Evolutionary conservation across 2,797 vertebrate species (phyloP).

Genomic region (Columba guinea): DNA sequence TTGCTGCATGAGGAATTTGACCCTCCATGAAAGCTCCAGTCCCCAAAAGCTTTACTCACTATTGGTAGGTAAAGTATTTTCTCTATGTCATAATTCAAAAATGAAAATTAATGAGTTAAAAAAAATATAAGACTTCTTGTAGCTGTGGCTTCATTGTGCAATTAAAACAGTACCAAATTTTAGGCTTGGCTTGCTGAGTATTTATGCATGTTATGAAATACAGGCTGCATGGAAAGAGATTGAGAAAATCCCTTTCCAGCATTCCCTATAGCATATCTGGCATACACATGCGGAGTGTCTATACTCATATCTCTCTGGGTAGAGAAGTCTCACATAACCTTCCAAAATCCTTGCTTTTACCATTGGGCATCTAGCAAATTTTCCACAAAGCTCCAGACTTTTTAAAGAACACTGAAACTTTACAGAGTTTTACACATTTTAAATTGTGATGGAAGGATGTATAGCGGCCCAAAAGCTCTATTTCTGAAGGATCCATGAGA

Average conservation of each 20-base stretch:
- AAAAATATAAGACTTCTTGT: not conserved
- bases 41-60: not conserved
- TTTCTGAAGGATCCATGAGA: not conserved
- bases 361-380: not conserved
- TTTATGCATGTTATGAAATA: not conserved
- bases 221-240: not conserved
- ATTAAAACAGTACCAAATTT: not conserved
- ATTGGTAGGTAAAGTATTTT: not conserved
- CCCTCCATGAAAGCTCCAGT: not conserved
- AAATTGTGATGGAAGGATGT: not conserved
- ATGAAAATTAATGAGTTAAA: not conserved
- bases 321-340: not conserved
- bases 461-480: not conserved
- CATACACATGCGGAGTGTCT: not conserved
- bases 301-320: not conserved
- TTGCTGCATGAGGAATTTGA: not conserved
- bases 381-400: not conserved
- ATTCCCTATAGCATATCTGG: not conserved
- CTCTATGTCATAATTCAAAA: not conserved
- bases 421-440: not conserved
- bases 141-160: not conserved
- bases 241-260: conserved; percentile 3
- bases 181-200: not conserved
- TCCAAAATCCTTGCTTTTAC: conserved; percentile 15
- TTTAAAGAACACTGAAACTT: not conserved